phyloP scores from a whole-genome alignment of 2,888 invertebrate genomes.

The Drosophila neotestacea region DNA sequence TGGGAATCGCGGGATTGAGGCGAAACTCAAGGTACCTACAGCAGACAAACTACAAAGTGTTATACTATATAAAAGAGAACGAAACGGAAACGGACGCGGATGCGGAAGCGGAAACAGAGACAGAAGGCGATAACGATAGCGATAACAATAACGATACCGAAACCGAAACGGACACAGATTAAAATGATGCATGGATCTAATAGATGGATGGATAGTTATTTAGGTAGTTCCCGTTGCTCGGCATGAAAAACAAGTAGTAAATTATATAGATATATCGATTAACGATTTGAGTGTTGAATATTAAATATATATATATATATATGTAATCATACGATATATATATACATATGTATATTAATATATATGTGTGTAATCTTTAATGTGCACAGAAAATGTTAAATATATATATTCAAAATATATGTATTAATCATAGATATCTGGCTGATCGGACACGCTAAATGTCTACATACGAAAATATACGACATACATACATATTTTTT shows the following conservation, averaged over 20 bases:
- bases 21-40: slow-evolving; percentile 75
- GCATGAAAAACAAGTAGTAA: slow-evolving; percentile 35
- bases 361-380: slow-evolving; percentile 12
- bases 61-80: slow-evolving; percentile 47
- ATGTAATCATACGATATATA: slow-evolving; percentile 8
- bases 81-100: slow-evolving; percentile 7
- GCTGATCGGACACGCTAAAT: slow-evolving; percentile 56
- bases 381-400: slow-evolving; percentile 50
- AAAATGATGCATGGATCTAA: slow-evolving; percentile 7
- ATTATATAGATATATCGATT: slow-evolving; percentile 43
- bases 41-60: slow-evolving; percentile 59
- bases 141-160: slow-evolving; percentile 10
- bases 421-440: slow-evolving; percentile 58
- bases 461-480: slow-evolving; percentile 20
- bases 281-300: slow-evolving; percentile 50
- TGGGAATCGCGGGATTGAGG: slow-evolving; percentile 23
- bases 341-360: background rate
- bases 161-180: slow-evolving; percentile 8
- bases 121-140: background rate
- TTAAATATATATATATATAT: slow-evolving; percentile 9
- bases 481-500: slow-evolving; percentile 60
- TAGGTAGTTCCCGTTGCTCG: slow-evolving; percentile 41
- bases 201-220: slow-evolving; percentile 14
- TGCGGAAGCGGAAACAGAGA: background rate
- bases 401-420: slow-evolving; percentile 76